Percentiles rank a stretch among this genome's conserved stretches.
Conservation (phyloP, 2,797 vertebrate genomes). For the Peromyscus attwateri region DNA sequence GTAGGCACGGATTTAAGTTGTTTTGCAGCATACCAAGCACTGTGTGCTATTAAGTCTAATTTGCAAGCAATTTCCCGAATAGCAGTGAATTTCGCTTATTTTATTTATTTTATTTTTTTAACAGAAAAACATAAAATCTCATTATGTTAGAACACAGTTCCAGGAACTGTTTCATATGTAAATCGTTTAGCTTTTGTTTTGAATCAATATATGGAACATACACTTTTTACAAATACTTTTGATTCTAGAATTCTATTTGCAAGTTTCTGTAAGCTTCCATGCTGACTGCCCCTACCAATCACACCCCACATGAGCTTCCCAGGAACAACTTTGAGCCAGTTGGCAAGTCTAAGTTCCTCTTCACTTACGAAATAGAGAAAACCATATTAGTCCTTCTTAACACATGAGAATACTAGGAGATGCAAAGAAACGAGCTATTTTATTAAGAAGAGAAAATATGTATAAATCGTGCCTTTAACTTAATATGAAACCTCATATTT, state of each 20-base stretch:
- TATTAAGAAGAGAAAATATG: not conserved
- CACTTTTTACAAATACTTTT: not conserved
- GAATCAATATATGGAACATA: not conserved
- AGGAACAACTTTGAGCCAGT: not conserved
- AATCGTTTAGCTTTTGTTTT: not conserved
- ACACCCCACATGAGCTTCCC: not conserved
- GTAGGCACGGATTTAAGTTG: not conserved
- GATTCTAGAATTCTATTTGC: not conserved
- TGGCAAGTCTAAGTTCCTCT: not conserved
- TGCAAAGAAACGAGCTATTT: not conserved
- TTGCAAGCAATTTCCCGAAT: not conserved
- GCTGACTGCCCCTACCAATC: not conserved
- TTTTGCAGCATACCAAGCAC: constrained; percentile 18
- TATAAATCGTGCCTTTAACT: not conserved
- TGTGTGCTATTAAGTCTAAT: constrained; percentile 30
- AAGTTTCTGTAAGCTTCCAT: not conserved
- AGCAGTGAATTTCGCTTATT: not conserved
- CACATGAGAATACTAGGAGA: not conserved
- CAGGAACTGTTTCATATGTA: not conserved
- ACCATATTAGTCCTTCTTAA: not conserved
- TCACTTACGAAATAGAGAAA: not conserved
- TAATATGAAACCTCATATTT: not conserved
- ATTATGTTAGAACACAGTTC: not conserved
- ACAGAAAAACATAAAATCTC: not conserved
- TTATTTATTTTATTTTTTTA: not conserved